Base-by-base conservation (phyloP, 1,140 invertebrate species). In the Hestina assimilis region DNA sequence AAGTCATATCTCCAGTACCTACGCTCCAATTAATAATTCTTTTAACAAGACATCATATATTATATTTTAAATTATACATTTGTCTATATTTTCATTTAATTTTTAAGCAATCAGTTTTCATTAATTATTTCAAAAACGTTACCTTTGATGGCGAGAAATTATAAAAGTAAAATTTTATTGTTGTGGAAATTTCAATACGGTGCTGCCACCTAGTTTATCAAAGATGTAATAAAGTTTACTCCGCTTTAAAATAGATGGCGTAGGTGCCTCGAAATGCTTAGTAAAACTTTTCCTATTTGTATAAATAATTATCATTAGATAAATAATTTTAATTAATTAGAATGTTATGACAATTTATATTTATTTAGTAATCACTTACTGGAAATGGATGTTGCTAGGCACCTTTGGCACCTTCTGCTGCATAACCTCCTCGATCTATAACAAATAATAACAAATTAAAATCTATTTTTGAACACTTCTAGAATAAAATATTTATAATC, bases 351-450 rank as follows among this genome's bases (percentile, higher is more conserved):
- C 23, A 42, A 42, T 42, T 12, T 4, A 6, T 23, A 24, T 23
- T 24, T 42, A 42, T 7, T 17, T 26, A 46, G 11, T 56, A 51
- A 24, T 7, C n/a, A 81, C 79, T 81, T 72, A 85, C 83, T 75
- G 74, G 4, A 70, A 47, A 70, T 81, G 72, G 21, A 71, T 60
- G 58, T 75, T 76, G 60, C 50, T 70, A 76, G 82, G 84, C 82
- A 83, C 84, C 80, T 60, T 53, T 64, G 80, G 82, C 81, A 72
- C 84, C 81, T 74, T 84, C 70, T 83, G 75, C 75, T 85, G 82
- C 84, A 87, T 87, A 83, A 84, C 84, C 84, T 87, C 84, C 74
- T 85, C 81, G 70, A 85, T 82, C 84, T 87, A 56, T 11, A 79
- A 73, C 52, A 69, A 73, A 55, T 21, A 29, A 28, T n/a, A 50